Conservation (phyloP, 2,888 invertebrate species). For the Luperina nickerlii region DNA sequence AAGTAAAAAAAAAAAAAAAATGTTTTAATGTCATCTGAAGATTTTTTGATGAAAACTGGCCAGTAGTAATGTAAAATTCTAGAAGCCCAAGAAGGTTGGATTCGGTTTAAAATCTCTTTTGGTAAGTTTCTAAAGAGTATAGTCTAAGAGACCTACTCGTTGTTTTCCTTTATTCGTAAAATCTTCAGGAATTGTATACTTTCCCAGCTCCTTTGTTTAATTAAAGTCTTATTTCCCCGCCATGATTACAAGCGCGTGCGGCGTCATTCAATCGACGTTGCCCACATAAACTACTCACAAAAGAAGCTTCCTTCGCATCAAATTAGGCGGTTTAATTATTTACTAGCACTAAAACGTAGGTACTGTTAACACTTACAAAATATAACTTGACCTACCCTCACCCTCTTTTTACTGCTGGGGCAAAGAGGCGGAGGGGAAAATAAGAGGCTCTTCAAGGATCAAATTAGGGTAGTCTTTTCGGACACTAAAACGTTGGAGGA, state of each 20-base stretch:
- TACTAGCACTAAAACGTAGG: slow-evolving; percentile 88
- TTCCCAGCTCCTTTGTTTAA: slow-evolving; percentile 32
- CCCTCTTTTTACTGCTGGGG: slow-evolving; percentile 66
- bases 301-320: slow-evolving; percentile 85
- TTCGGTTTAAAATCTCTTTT: neutral
- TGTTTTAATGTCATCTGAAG: neutral
- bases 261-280: slow-evolving; percentile 81
- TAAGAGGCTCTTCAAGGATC: slow-evolving; percentile 77
- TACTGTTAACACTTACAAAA: slow-evolving; percentile 79
- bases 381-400: slow-evolving; percentile 78
- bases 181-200: slow-evolving; percentile 3
- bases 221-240: slow-evolving; percentile 53
- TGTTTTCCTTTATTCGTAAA: neutral
- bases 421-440: slow-evolving; percentile 64
- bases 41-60: neutral
- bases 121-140: neutral
- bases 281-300: slow-evolving; percentile 82
- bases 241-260: slow-evolving; percentile 71
- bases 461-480: slow-evolving; percentile 79
- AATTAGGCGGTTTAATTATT: slow-evolving; percentile 89
- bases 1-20: no score
- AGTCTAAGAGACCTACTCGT: neutral
- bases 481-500: slow-evolving; percentile 84
- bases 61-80: neutral
- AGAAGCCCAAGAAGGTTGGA: neutral